These are phyloP conservation scores for Tinea pellionella DNA, from an alignment of 2,888 invertebrate genomes.

Conservation along the genomic window DNA sequence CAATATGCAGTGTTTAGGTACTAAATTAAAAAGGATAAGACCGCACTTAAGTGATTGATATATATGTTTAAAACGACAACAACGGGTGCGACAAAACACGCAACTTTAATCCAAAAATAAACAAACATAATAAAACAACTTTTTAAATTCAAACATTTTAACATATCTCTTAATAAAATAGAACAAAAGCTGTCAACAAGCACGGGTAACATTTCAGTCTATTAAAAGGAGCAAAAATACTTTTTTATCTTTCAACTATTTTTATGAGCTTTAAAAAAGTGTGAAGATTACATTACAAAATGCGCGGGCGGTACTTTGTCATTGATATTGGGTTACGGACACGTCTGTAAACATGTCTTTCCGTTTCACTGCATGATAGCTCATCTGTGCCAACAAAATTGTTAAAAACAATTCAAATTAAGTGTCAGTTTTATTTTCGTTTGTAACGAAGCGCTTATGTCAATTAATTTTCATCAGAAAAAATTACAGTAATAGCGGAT, in stretches of 20 bases:
- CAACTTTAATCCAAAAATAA: not conserved
- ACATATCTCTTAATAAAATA: constrained; percentile 24
- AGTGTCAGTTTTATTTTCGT: constrained; percentile 4
- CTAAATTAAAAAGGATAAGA: too few relatives aligned
- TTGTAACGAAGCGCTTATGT: not conserved
- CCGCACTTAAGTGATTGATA: too few relatives aligned
- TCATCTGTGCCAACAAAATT: constrained; percentile 11
- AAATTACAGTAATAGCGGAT: too few relatives aligned
- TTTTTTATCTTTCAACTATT: constrained; percentile 56
- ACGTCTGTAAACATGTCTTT: constrained; percentile 64
- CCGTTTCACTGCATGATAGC: constrained; percentile 53
- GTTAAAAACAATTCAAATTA: not conserved
- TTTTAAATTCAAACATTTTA: not conserved
- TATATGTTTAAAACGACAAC: too few relatives aligned
- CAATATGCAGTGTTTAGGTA: too few relatives aligned
- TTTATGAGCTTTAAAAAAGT: constrained; percentile 65
- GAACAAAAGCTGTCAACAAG: constrained; percentile 68
- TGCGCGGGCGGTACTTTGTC: constrained; percentile 64
- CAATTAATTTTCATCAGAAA: too few relatives aligned
- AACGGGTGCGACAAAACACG: not conserved
- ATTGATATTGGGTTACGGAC: constrained; percentile 47
- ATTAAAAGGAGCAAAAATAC: constrained; percentile 55
- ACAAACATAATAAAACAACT: not conserved
- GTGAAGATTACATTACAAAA: constrained; percentile 65
- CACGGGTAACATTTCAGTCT: constrained; percentile 68